phyloP scores from a whole-genome alignment of 2,113 vertebrate genomes.

The Leucosticte australis region DNA sequence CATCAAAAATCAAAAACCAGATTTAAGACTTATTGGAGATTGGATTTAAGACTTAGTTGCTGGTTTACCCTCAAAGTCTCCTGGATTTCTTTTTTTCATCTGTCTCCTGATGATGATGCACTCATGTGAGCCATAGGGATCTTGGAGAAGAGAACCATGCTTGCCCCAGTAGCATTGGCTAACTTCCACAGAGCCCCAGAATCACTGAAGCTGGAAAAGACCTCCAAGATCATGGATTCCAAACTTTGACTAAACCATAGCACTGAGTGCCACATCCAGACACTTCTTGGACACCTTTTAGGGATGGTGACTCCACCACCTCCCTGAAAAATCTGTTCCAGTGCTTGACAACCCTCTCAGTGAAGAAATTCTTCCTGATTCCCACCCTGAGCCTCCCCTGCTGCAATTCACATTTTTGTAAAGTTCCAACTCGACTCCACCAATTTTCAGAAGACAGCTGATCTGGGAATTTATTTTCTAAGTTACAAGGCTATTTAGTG shows the following conservation, averaged over 20 bases:
- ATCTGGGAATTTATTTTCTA: constrained; percentile 28
- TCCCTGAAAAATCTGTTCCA: neutral
- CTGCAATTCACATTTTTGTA: neutral
- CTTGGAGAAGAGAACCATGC: neutral
- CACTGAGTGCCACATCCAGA: neutral
- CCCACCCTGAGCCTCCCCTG: neutral
- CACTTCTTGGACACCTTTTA: neutral
- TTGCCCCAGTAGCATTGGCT: neutral
- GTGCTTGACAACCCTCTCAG: neutral
- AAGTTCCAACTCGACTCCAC: neutral
- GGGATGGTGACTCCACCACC: neutral
- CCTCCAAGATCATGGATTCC: neutral
- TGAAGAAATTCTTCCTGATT: neutral
- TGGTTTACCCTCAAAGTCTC: neutral
- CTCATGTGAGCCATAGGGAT: neutral
- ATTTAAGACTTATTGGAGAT: neutral
- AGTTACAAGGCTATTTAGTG: constrained; percentile 19
- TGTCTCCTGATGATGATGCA: neutral
- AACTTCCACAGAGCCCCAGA: neutral
- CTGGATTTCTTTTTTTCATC: neutral
- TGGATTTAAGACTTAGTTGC: neutral
- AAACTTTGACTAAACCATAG: neutral
- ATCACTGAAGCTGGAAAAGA: neutral
- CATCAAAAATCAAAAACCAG: neutral
- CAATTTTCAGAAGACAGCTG: constrained; percentile 3